Conservation (phyloP, 2,113 vertebrate species). For the Chaetodon auriga region DNA sequence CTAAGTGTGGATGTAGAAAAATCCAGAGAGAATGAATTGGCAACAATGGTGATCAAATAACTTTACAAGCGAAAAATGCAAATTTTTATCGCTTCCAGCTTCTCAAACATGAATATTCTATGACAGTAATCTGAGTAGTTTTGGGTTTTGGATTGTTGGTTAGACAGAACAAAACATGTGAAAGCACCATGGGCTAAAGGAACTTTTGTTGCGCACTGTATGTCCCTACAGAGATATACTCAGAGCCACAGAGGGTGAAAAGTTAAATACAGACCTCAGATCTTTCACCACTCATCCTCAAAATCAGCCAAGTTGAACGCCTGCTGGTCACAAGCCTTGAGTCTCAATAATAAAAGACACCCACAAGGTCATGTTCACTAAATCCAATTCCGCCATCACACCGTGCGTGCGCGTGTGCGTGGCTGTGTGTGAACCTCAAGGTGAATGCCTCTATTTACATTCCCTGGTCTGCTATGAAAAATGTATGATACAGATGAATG, state of each 20-base stretch:
- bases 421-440: conserved; percentile 46
- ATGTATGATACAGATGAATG: conserved; percentile 43
- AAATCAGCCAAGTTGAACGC: conserved; percentile 28
- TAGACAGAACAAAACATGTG: too few relatives aligned
- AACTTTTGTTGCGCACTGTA: too few relatives aligned
- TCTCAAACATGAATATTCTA: too few relatives aligned
- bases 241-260: not conserved
- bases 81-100: too few relatives aligned
- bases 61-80: too few relatives aligned
- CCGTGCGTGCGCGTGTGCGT: not conserved
- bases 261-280: conserved; percentile 1
- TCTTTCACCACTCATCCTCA: conserved; percentile 21
- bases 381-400: conserved; percentile 54
- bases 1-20: conserved; percentile 39
- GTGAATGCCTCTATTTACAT: conserved; percentile 68
- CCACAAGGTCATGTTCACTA: conserved; percentile 66
- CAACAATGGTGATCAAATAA: too few relatives aligned
- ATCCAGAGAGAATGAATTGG: too few relatives aligned
- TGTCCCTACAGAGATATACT: not conserved
- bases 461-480: conserved; percentile 41
- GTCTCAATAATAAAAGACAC: conserved; percentile 57
- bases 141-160: too few relatives aligned
- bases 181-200: too few relatives aligned
- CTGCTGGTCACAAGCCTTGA: not conserved
- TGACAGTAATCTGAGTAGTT: too few relatives aligned